These are phyloP conservation scores for Ceratina japonica DNA, from an alignment of 1,140 invertebrate genomes.

Conservation along the genomic window DNA sequence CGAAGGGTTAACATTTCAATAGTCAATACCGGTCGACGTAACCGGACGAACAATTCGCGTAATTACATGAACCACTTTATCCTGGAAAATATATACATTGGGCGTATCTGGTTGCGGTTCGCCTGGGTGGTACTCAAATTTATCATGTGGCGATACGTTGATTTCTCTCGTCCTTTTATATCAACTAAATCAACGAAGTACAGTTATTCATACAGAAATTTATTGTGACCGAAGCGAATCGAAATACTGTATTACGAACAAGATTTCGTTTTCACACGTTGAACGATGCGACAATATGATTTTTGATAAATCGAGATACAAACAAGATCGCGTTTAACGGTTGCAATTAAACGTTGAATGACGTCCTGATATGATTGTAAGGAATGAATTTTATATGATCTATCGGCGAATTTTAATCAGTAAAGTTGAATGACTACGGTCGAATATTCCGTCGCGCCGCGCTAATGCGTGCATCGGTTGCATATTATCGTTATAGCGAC, in stretches of 20 bases:
- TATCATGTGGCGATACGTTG: no score
- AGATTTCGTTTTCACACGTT: no score
- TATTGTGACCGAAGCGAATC: no score
- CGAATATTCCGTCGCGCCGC: neutral
- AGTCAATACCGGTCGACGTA: constrained; percentile 1
- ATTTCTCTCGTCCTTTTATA: no score
- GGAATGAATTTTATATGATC: neutral
- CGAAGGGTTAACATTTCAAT: neutral
- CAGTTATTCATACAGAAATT: no score
- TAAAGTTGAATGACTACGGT: neutral
- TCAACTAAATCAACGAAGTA: no score
- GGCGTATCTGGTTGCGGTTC: no score
- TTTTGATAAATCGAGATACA: no score
- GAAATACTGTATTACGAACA: no score
- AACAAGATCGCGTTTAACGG: no score
- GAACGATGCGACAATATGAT: no score
- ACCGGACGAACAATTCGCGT: constrained; percentile 5
- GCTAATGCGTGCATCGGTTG: constrained; percentile 17
- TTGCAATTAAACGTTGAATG: neutral
- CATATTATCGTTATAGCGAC: constrained; percentile 17
- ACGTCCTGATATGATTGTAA: neutral
- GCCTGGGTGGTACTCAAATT: no score
- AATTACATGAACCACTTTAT: neutral
- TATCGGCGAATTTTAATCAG: neutral
- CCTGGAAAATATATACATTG: neutral